Base-by-base conservation (phyloP, 2,113 vertebrate genomes). In the Marmota monax region DNA sequence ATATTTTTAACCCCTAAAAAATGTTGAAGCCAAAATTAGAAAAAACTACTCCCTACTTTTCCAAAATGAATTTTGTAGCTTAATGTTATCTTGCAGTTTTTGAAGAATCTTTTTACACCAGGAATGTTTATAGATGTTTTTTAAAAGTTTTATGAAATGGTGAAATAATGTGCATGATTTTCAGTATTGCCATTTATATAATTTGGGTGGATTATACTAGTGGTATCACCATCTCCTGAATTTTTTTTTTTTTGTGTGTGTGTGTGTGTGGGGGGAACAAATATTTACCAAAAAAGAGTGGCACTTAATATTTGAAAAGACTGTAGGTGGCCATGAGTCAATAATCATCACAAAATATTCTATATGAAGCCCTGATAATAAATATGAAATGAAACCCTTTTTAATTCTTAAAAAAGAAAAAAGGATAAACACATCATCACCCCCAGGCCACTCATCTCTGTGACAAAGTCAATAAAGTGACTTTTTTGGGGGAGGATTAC, bases 291-390 rank as follows among this genome's bases (percentile, higher is more conserved):
- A 58, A 84, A 85, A 91, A 96, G 39, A 88, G 12, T 79, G 45
- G 48, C 34, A 73, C 58, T 63, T 77, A 25, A 23, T 86, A 37
- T 90, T 76, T 53, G 76, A 82, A 92, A 95, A 58, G 88, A 8
- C 61, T 63, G 0, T 51, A 84, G 58, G 39, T 95, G 34, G 94
- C 67, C 25, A 80, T 63, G 45, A 25, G 32, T 77, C 76, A 80
- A 45, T 88, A 78, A 90, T 92, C n/a, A 78, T 88, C 84, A 90
- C 6, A 92, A 56, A 72, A 78, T 51, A 34, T 94, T 94, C 0
- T 92, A 65, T 45, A 70, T 53, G 83, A 93, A 83, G 93, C 96
- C 94, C 90, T 97, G 83, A 95, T 39, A 96, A 97, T 95, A 96
- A 95, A 96, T 45, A 88, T 80, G 84, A 95, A 83, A 53, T 77